Evolutionary conservation across 2,113 vertebrate species (phyloP), one percentile per base, ranked within the genome.

Genomic region (Esox niger): DNA sequence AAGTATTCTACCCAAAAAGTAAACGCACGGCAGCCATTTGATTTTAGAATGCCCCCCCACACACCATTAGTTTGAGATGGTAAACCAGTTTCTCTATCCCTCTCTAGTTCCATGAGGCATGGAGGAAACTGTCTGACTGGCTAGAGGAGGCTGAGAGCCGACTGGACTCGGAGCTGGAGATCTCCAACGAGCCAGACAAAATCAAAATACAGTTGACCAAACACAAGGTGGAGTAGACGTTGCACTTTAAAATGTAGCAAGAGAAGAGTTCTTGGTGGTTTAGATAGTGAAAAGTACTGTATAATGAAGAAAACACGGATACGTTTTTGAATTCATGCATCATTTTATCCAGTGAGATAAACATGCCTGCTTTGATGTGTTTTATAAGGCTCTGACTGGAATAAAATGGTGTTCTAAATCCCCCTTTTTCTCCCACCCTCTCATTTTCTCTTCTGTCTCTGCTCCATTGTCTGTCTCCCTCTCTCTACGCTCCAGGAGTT

Each of bases 171-270:
- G 97, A 99, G 86, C 82, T 99, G 86, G 97, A 99, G 86, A 99
- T 99, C 86, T 97, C 97, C 74, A 99, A 99, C 0, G 97, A 99
- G 80, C 97, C 97, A 0, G 97, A 98, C 89, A 99, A 96, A 88
- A 99, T 99, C 87, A 99, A 98, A 88, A 84, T 98, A 2, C 97
- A 99, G 55, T 93, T 99, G 64, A 87, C 92, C 68, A 99, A 98
- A 73, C 97, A 99, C 86, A 99, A 99, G 95, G 97, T 99, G 75
- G 61, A 1, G 10, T 66, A 8, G 10, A 7, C 6, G n/a, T 21
- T 6, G 6, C 47, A 9, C n/a, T 21, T 52, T 21, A 9, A n/a
- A 21, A n/a, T n/a, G 20, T 52, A n/a, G 9, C 20, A 54, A 21
- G 49, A 15, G 23, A 25, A 54, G n/a, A 54, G 15, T 17, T 17